A percentile compares a stretch with the other conserved stretches of the same genome.
Conservation (phyloP, 2,888 invertebrate species). For the Ecliptopera silaceata region DNA sequence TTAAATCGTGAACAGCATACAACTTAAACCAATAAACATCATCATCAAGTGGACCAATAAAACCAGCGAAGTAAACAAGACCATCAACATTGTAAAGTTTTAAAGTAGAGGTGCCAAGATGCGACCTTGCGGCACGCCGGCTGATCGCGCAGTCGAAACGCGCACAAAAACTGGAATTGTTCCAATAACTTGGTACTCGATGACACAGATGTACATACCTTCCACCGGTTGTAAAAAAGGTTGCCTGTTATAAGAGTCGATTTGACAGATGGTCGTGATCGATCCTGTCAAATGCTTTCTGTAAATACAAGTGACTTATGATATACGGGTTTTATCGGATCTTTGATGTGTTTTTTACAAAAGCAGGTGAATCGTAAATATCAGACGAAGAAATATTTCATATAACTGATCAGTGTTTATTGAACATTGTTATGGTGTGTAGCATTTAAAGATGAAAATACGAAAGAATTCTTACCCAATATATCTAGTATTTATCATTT, state of each 20-base stretch:
- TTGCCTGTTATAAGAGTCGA: conserved; percentile 24
- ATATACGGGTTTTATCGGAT: neutral
- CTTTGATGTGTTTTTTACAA: conserved; percentile 2
- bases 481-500: no score
- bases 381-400: neutral
- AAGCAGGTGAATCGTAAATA: neutral
- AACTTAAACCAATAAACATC: conserved; percentile 10
- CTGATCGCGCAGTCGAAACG: conserved; percentile 54
- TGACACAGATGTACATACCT: conserved; percentile 39
- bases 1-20: neutral
- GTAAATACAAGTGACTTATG: conserved; percentile 6
- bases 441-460: no score
- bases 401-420: no score
- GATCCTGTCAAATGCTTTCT: conserved; percentile 30
- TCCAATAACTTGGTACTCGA: conserved; percentile 49
- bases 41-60: conserved; percentile 23
- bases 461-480: no score
- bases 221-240: conserved; percentile 31
- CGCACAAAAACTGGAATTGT: conserved; percentile 59
- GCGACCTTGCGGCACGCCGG: conserved; percentile 63
- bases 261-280: conserved; percentile 27
- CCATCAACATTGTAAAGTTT: conserved; percentile 25
- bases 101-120: conserved; percentile 43
- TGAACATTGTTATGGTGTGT: no score
- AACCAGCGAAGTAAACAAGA: conserved; percentile 24